These are phyloP conservation scores for Pseudolaguvia tuberculata DNA, from an alignment of 2,113 vertebrate species.

Conservation along the genomic window DNA sequence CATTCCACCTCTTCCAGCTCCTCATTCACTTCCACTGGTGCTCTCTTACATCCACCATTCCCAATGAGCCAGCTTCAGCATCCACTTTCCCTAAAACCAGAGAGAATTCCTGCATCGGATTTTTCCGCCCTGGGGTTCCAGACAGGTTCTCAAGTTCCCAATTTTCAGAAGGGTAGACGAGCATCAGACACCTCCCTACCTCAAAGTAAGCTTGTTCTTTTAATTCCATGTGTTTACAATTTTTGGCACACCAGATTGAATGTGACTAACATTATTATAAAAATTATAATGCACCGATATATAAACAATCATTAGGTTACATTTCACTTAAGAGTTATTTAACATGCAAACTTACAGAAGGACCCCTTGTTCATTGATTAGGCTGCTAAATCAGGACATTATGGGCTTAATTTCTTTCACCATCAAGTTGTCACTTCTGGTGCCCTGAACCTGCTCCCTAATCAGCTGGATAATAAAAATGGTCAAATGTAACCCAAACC, in stretches of 20 bases:
- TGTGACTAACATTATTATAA: no score
- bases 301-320: no score
- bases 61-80: neutral
- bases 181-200: slow-evolving; percentile 40
- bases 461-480: no score
- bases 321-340: no score
- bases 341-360: no score
- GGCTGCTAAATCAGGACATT: no score
- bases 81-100: neutral
- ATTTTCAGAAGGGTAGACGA: slow-evolving; percentile 40
- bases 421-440: no score
- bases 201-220: slow-evolving; percentile 18
- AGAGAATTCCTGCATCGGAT: neutral
- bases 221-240: neutral
- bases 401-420: no score
- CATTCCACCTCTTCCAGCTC: neutral
- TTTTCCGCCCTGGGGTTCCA: slow-evolving; percentile 17
- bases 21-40: neutral
- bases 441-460: no score
- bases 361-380: no score
- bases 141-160: slow-evolving; percentile 18
- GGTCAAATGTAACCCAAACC: no score
- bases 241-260: neutral
- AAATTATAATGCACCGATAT: no score
- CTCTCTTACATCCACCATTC: neutral